Percentiles rank a stretch among this genome's conserved stretches.
These are phyloP conservation scores for Strigamia crassipes DNA, from an alignment of 2,888 invertebrate species.

Conservation along the genomic window DNA sequence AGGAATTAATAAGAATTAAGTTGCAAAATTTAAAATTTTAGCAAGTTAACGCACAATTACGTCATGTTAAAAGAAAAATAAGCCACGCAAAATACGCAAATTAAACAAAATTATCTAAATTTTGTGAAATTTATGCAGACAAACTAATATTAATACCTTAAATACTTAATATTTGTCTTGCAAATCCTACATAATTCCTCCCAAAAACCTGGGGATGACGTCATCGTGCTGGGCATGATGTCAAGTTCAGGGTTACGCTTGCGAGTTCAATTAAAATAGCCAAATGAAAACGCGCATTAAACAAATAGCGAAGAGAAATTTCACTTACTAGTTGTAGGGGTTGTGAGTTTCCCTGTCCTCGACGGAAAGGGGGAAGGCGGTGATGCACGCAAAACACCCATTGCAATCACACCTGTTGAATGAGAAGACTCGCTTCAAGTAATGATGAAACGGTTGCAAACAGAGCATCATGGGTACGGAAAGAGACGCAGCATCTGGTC, in stretches of 20 bases:
- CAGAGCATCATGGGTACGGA: background rate
- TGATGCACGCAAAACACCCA: background rate
- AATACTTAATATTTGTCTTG: background rate
- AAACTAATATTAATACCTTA: background rate
- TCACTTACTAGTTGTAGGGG: background rate
- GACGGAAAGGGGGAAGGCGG: background rate
- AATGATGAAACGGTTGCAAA: background rate
- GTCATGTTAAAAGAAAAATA: too few species aligned
- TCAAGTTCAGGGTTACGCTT: background rate
- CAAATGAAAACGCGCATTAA: background rate
- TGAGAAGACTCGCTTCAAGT: background rate
- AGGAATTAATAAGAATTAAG: background rate
- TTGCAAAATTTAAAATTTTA: background rate
- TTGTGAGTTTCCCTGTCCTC: background rate
- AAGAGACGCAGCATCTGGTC: background rate
- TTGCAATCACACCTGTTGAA: background rate
- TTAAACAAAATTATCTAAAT: background rate
- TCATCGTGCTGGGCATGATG: background rate
- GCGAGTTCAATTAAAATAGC: background rate
- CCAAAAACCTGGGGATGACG: background rate
- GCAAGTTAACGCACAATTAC: too few species aligned
- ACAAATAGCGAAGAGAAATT: background rate
- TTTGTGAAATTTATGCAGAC: background rate
- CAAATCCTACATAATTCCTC: background rate
- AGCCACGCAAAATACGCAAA: background rate